Base-by-base conservation (phyloP, 2,113 vertebrate genomes). In the Ascaphus truei region DNA sequence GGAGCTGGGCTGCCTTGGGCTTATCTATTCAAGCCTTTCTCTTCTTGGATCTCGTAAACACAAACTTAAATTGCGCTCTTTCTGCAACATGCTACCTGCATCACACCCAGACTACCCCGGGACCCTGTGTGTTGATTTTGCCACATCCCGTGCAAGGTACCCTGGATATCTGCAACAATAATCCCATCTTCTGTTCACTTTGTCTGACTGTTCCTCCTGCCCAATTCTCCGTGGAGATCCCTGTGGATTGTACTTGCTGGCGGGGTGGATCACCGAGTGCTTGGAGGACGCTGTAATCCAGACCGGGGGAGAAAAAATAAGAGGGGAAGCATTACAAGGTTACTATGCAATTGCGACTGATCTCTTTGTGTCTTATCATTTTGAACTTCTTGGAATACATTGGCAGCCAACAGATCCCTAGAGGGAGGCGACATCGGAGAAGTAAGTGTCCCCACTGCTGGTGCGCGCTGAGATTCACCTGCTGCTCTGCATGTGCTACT, bases 281-380 rank as follows among this genome's bases (percentile, higher is more conserved):
- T 56, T 62, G 36, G 41, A 62, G 30, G 47, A 62, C 43, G 39
- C 23, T 51, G 20, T 15, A 55, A 45, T 53, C 68, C 47, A 52
- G 20, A 52, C 65, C 61, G 66, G 59, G 79, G 63, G 62, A 50
- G 79, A 85, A 76, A 88, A 86, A 82, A 81, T 89, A 88, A 82
- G 84, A 86, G 79, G 79, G 87, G 85, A 90, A 89, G 87, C 90
- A 83, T 82, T 85, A 91, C 87, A 88, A 93, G 94, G 93, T 96
- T 98, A 99, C 97, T 99, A 99, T 99, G 97, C 97, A 95, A 95
- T 96, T 98, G 91, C 95, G 94, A 98, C 91, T 97, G 91, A 86
- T 99, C 84, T 92, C 93, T 92, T 94, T 94, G 88, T 92, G 96
- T 92, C 93, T 96, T 90, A 94, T 98, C 93, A 86, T 86, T 84